Evolutionary conservation across 2,113 vertebrate species (phyloP).

Genomic region (Elanoides forficatus): DNA sequence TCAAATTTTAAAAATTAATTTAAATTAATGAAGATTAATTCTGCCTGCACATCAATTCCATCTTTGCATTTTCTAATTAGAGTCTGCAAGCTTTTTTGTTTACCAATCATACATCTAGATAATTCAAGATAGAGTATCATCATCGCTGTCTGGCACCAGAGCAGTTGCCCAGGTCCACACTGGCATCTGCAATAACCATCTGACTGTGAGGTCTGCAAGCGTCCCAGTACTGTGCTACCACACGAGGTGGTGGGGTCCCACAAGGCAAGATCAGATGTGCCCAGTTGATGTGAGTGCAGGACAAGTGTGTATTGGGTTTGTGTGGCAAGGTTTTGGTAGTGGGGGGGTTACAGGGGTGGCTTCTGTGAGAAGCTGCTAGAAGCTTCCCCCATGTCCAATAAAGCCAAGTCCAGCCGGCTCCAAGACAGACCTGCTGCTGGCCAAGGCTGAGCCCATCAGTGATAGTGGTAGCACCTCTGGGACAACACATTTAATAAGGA

Average conservation of each 20-base stretch:
- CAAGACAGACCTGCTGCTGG: fast-evolving
- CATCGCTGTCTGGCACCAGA: neutral
- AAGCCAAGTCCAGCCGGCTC: too few relatives aligned
- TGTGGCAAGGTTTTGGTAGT: too few relatives aligned
- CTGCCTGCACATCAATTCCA: neutral
- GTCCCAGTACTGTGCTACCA: neutral
- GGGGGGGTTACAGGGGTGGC: too few relatives aligned
- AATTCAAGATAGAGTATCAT: neutral
- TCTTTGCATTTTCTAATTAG: neutral
- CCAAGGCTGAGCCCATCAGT: too few relatives aligned
- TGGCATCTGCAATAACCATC: neutral
- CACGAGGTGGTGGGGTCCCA: fast-evolving
- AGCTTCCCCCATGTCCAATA: too few relatives aligned
- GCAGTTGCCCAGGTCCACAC: neutral
- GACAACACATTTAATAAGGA: too few relatives aligned
- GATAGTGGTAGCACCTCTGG: too few relatives aligned
- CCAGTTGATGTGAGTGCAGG: neutral
- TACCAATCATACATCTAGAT: neutral
- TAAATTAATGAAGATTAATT: conserved; percentile 5
- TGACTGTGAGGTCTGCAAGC: neutral
- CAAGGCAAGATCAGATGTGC: neutral
- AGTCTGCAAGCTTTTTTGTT: neutral
- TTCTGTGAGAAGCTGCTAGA: too few relatives aligned
- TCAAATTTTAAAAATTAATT: neutral
- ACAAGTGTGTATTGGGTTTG: neutral